A percentile compares a stretch with the other conserved stretches of the same genome.
Conservation (phyloP, 2,113 vertebrate species). For the Phaethon lepturus region DNA sequence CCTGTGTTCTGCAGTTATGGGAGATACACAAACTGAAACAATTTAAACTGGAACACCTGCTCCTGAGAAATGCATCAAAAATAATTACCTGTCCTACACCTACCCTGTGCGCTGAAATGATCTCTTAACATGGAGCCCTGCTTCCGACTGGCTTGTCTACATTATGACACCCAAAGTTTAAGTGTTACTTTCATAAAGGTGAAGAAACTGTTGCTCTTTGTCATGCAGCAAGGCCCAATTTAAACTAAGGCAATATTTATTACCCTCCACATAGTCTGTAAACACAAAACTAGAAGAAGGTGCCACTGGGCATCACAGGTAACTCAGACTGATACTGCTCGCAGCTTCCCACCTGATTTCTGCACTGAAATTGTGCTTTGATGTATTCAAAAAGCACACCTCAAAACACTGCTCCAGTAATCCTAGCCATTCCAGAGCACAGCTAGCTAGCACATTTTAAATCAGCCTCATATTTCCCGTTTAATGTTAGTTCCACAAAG, state of each 20-base stretch:
- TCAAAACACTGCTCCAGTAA: background rate
- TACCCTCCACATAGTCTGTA: background rate
- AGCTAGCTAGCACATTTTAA: background rate
- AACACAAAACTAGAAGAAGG: background rate
- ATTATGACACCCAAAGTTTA: background rate
- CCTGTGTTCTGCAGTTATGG: conserved; percentile 4
- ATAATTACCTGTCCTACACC: conserved; percentile 59
- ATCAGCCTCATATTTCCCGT: background rate
- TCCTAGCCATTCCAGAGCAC: background rate
- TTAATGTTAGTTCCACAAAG: background rate
- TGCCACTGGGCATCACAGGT: background rate
- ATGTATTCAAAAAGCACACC: background rate
- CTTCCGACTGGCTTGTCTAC: background rate
- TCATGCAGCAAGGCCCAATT: background rate
- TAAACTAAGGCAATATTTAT: background rate
- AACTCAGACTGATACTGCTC: accelerated
- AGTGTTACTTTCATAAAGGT: background rate
- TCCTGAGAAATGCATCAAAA: conserved; percentile 76
- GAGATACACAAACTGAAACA: conserved; percentile 54
- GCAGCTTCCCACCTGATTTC: background rate
- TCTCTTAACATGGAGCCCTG: background rate
- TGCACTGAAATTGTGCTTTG: background rate
- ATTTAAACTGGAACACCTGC: conserved; percentile 64
- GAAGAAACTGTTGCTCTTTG: conserved; percentile 5
- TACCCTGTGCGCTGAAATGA: background rate